Conservation (phyloP, 2,797 vertebrate species). For the Lepus oiostolus region DNA sequence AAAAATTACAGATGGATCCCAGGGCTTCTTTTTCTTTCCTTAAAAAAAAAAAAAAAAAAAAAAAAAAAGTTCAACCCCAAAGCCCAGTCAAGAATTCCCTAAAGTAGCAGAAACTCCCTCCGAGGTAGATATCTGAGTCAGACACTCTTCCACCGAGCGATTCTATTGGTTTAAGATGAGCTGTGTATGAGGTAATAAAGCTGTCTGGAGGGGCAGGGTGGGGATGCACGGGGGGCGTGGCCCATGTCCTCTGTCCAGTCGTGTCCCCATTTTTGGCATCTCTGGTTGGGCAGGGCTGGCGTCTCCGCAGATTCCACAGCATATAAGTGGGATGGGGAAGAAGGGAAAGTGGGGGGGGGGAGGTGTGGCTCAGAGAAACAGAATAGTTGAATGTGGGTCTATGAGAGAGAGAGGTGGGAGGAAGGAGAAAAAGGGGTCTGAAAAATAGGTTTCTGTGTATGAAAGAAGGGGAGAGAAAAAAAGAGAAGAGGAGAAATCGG, state of each 20-base stretch:
- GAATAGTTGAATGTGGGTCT: not conserved
- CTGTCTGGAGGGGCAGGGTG: slow-evolving; percentile 81
- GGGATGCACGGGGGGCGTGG: slow-evolving; percentile 73
- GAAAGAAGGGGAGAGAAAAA: not conserved
- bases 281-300: slow-evolving; percentile 28
- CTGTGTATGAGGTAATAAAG: slow-evolving; percentile 88
- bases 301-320: slow-evolving; percentile 79
- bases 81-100: slow-evolving; percentile 79
- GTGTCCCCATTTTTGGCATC: slow-evolving; percentile 64
- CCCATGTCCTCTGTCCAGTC: slow-evolving; percentile 76
- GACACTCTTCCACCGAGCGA: slow-evolving; percentile 85
- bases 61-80: slow-evolving; percentile 60
- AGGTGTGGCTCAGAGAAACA: not conserved
- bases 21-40: slow-evolving; percentile 62
- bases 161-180: slow-evolving; percentile 89
- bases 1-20: slow-evolving; percentile 72
- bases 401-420: not conserved
- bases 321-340: slow-evolving; percentile 62
- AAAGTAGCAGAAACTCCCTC: slow-evolving; percentile 85
- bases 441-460: not conserved
- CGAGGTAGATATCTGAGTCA: slow-evolving; percentile 86
- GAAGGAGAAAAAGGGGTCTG: too few species aligned
- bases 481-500: not conserved
- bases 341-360: not conserved
- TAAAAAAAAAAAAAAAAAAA: slow-evolving; percentile 9